Evolutionary conservation across 2,113 vertebrate species (phyloP), one percentile per base, ranked within the genome.

Genomic region (Platanista minor): DNA sequence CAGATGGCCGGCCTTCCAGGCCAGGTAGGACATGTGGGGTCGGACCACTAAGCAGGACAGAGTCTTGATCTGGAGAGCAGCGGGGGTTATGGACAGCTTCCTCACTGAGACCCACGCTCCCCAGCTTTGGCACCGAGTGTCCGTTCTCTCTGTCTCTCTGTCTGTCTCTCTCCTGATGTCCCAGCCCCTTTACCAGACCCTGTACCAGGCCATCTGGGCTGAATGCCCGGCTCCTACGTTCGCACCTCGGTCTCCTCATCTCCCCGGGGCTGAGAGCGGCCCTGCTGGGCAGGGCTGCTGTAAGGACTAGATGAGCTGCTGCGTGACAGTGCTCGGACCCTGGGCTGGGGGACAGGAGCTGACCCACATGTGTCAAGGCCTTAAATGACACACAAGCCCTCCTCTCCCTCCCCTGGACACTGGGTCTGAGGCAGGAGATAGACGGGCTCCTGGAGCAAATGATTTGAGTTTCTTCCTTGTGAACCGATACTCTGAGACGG

Each of bases 51-150:
- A 20, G 85, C 74, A 64, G 54, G 27, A 21, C 33, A 17, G 29
- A 64, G 49, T 14, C 29, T 36, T n/a, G 31, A 43, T 11, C 18
- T 71, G 74, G 46, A 43, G 67, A 59, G 67, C 11, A 5, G 49
- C 9, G 49, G 29, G 29, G 39, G 31, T 3, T 17, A 10, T 0
- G 0, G 59, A 0, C 25, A 6, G 9, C 49, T 25, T 39, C 41
- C 6, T 14, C 62, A 0, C 33, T 0, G 21, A 8, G 15, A 64
- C 49, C 82, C 29, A 11, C 2, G 2, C 59, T 39, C 57, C 77
- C 43, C 66, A 36, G 54, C 41, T 27, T 81, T 7, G n/a, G 17
- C 12, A 2, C 27, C 3, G 1, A 2, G 2, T 8, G 82, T 18
- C 29, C 0, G 6, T 66, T 33, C 36, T 43, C 61, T 54, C 20